Base-by-base conservation (phyloP, 2,888 invertebrate species). In the Phengaris alcon region DNA sequence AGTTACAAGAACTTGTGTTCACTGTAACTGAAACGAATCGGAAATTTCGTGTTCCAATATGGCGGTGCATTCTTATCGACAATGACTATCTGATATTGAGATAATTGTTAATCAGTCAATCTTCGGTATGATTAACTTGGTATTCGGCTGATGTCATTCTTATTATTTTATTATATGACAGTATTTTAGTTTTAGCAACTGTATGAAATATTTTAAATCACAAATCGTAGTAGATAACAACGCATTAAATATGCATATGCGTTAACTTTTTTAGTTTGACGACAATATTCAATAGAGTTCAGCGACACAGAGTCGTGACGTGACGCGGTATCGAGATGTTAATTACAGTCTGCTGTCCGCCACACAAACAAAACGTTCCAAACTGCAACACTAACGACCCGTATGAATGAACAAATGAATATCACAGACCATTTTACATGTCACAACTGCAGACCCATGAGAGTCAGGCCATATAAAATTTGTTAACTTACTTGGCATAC, bases 281-380 rank as follows among this genome's bases (percentile, higher is more conserved):
- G 52, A 13, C 52, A 52, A 54, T 35, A 54, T 35, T 72, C 54
- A 54, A 72, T 72, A 72, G 52, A 83, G 90, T 90, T 90, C 88
- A 89, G 85, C 89, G 89, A 90, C 90, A 86, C 85, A 83, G 81
- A 81, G 87, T 90, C 88, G 89, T 90, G 91, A 88, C 88, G 81
- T 86, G 88, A 88, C 88, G 85, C 82, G 82, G 82, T 86, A 87
- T 88, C 87, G 85, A 85, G 86, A 89, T 88, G 90, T 86, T 91
- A 91, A 91, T 91, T 90, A 90, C 83, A 78, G 86, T 88, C 86
- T 86, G 85, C 83, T 83, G 81, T 82, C 70, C 22, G 35, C 74
- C 68, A 68, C 79, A 83, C 84, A 83, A 86, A 87, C 85, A 84
- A 86, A 85, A 84, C 83, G 22, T 72, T 72, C 72, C 70, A 35